phyloP scores from a whole-genome alignment of 1,140 invertebrate genomes.

The Pogonus chalceus region DNA sequence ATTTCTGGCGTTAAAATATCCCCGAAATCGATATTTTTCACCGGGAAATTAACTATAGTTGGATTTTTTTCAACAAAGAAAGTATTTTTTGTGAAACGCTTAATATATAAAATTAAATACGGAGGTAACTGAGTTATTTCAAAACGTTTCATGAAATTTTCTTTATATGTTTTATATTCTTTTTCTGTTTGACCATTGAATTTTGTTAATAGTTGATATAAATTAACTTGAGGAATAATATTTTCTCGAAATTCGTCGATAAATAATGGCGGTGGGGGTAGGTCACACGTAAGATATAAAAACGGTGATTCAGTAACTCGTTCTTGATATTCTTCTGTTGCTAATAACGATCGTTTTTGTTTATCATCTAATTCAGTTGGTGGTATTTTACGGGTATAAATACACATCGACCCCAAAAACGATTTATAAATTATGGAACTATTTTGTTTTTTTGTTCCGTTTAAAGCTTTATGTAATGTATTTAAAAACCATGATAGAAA shows the following conservation, averaged over 20 bases:
- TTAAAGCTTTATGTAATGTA: constrained; percentile 81
- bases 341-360: constrained; percentile 67
- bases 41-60: constrained; percentile 98
- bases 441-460: constrained; percentile 72
- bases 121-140: constrained; percentile 90
- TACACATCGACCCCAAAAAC: constrained; percentile 91
- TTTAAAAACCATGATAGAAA: constrained; percentile 96
- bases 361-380: constrained; percentile 87
- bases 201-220: constrained; percentile 86
- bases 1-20: constrained; percentile 85
- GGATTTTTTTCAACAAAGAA: constrained; percentile 99
- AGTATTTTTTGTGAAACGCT: constrained; percentile 97
- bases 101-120: constrained; percentile 96
- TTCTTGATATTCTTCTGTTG: constrained; percentile 81
- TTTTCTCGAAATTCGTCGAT: constrained; percentile 96
- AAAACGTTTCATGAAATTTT: constrained; percentile 95
- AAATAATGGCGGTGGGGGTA: constrained; percentile 92
- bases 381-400: constrained; percentile 89
- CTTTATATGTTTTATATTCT: constrained; percentile 99
- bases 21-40: constrained; percentile 96
- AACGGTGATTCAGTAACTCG: constrained; percentile 83
- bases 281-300: constrained; percentile 91
- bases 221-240: constrained; percentile 95
- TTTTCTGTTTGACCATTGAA: constrained; percentile 94
- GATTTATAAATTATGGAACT: constrained; percentile 92